Evolutionary conservation across 2,797 vertebrate species (phyloP).

Genomic region (Arremon aurantiirostris): DNA sequence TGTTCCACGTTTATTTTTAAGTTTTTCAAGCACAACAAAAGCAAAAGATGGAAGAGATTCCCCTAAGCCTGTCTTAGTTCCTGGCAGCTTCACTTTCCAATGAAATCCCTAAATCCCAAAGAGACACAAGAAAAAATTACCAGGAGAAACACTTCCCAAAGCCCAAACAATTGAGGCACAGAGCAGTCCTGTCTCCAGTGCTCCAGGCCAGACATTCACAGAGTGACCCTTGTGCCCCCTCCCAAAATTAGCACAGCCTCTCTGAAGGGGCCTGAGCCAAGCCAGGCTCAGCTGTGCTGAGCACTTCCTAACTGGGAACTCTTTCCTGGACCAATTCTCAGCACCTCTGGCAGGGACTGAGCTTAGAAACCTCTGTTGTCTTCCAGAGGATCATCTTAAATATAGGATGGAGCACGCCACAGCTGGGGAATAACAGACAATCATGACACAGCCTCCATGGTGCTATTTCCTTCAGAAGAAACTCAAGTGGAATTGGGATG

Average conservation of each 20-base stretch:
- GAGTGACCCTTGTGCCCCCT: constrained; percentile 24
- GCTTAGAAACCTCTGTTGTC: neutral
- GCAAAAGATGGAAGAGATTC: neutral
- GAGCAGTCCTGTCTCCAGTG: constrained; percentile 4
- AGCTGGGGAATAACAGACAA: neutral
- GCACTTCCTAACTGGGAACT: constrained; percentile 37
- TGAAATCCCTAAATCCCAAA: constrained; percentile 6
- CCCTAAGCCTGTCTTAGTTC: neutral
- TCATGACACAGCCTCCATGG: neutral
- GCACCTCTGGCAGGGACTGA: neutral
- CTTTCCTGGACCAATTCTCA: constrained; percentile 30
- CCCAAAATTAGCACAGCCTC: constrained; percentile 47
- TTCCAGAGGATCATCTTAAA: neutral
- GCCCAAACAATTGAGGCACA: constrained; percentile 6
- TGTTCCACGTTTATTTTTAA: neutral
- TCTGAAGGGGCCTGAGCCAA: neutral
- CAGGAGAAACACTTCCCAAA: neutral
- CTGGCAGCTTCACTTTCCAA: neutral
- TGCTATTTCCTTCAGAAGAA: neutral
- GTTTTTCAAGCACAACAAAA: neutral
- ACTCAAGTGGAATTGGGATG: neutral
- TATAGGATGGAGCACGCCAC: neutral
- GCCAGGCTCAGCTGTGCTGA: constrained; percentile 40
- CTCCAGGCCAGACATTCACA: constrained; percentile 29
- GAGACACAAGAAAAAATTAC: neutral